Evolutionary conservation across 1,140 invertebrate species (phyloP).

Genomic region (Goniozus legneri): DNA sequence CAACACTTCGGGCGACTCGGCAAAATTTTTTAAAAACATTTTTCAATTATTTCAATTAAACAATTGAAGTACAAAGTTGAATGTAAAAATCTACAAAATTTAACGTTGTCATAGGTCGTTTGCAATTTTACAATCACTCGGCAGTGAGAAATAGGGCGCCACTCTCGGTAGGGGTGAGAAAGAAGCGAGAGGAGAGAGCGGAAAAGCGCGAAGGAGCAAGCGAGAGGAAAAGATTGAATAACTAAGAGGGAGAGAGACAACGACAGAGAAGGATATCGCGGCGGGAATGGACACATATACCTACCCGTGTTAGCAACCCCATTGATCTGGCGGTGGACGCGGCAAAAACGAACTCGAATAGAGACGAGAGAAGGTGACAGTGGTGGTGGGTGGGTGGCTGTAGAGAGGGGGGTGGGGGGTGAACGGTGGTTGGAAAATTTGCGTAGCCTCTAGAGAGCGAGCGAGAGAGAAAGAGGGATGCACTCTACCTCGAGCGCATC

Average conservation of each 20-base stretch:
- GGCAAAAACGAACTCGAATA: conserved; percentile 51
- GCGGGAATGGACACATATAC: conserved; percentile 45
- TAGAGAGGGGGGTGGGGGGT: conserved; percentile 37
- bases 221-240: conserved; percentile 5
- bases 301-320: conserved; percentile 53
- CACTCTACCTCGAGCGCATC: not conserved
- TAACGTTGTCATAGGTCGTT: not conserved
- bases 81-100: no score
- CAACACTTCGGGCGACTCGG: not conserved
- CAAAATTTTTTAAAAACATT: not conserved
- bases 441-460: conserved; percentile 39
- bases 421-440: conserved; percentile 35
- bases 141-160: conserved; percentile 20
- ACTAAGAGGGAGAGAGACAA: conserved; percentile 6
- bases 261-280: conserved; percentile 21
- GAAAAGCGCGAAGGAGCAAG: conserved; percentile 16
- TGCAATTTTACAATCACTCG: conserved; percentile 39
- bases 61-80: no score
- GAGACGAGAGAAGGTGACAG: conserved; percentile 23
- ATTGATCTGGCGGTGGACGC: conserved; percentile 53
- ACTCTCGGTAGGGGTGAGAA: not conserved
- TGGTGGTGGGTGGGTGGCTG: conserved; percentile 37
- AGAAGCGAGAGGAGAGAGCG: conserved; percentile 11
- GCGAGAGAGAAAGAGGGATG: conserved; percentile 3
- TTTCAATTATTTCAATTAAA: not conserved